These are phyloP conservation scores for Gymnosoma rotundatum DNA, from an alignment of 2,888 invertebrate genomes.

Conservation along the genomic window DNA sequence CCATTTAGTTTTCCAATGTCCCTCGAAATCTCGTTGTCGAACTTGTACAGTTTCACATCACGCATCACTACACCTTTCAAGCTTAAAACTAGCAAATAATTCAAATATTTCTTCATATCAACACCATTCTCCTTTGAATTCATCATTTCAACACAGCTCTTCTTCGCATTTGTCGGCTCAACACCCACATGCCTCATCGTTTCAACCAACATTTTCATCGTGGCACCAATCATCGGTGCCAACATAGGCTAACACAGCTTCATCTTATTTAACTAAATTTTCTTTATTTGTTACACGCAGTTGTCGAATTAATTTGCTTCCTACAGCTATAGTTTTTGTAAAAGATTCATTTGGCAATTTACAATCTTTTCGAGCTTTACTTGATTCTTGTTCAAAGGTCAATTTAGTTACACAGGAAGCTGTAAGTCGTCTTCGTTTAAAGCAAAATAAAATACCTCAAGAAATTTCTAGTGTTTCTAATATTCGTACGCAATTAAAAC, in stretches of 20 bases:
- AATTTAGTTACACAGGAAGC: too few relatives aligned
- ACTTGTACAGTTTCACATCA: constrained; percentile 7
- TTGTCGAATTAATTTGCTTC: constrained; percentile 12
- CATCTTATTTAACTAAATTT: too few relatives aligned
- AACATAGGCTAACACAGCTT: neutral
- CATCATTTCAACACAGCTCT: neutral
- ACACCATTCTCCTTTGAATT: too few relatives aligned
- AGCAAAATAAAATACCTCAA: too few relatives aligned
- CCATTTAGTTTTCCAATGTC: too few relatives aligned
- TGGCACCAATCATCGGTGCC: neutral
- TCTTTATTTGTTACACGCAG: too few relatives aligned
- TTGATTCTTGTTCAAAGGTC: too few relatives aligned
- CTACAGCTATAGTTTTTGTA: constrained; percentile 35
- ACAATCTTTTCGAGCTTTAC: constrained; percentile 40
- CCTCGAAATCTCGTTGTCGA: constrained; percentile 4
- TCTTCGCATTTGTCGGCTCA: neutral
- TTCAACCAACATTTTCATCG: neutral
- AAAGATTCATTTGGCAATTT: constrained; percentile 31
- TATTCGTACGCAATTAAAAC: too few relatives aligned
- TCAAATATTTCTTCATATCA: too few relatives aligned
- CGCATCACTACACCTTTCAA: neutral
- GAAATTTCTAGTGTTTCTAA: too few relatives aligned
- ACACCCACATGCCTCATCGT: neutral
- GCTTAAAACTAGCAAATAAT: neutral
- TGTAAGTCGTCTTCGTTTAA: too few relatives aligned